phyloP scores from a whole-genome alignment of 2,113 vertebrate genomes.

The Todiramphus chloris region DNA sequence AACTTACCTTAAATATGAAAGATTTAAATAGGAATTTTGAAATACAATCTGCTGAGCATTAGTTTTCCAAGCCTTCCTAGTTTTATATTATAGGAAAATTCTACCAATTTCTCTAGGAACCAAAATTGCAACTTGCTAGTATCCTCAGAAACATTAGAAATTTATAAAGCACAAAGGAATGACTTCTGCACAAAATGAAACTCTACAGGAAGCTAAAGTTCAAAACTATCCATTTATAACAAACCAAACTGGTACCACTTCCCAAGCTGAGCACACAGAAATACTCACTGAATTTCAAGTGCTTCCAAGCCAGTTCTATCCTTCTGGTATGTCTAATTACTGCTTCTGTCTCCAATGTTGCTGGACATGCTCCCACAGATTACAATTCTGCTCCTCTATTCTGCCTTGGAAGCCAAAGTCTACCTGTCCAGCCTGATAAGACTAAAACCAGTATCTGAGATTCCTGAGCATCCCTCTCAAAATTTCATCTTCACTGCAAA shows the following conservation, averaged over 20 bases:
- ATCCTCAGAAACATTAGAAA: neutral
- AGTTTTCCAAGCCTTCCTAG: neutral
- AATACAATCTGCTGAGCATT: neutral
- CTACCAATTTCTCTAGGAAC: neutral
- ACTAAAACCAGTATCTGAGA: neutral
- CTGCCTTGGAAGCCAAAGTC: neutral
- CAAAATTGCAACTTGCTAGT: neutral
- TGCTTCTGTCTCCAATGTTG: neutral
- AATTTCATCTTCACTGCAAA: neutral
- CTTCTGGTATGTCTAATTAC: neutral
- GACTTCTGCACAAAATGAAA: neutral
- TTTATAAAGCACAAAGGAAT: neutral
- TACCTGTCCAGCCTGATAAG: neutral
- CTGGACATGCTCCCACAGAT: neutral
- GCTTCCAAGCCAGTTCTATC: neutral
- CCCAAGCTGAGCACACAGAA: neutral
- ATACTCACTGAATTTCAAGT: conserved; percentile 8
- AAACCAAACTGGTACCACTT: neutral
- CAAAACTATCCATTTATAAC: neutral
- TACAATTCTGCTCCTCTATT: neutral
- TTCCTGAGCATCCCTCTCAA: neutral
- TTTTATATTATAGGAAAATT: neutral
- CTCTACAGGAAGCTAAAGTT: neutral
- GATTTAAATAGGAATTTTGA: neutral
- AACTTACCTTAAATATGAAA: neutral